phyloP scores from a whole-genome alignment of 2,888 invertebrate genomes.

The Nomada lathburiana region DNA sequence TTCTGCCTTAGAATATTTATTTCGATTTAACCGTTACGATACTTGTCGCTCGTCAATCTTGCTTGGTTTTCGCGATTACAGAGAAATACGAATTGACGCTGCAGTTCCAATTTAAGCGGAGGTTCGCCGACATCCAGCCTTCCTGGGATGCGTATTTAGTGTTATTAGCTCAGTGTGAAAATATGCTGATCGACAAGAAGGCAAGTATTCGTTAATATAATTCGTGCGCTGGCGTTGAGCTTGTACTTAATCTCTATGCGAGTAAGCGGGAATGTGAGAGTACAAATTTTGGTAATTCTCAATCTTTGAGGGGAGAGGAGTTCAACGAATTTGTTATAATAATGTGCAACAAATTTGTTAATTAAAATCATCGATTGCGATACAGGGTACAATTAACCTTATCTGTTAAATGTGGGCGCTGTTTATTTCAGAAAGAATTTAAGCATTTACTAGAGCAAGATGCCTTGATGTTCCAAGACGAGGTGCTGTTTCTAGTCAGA shows the following conservation, averaged over 20 bases:
- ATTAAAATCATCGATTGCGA: background rate
- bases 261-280: too few relatives aligned
- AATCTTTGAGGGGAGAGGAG: too few relatives aligned
- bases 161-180: constrained; percentile 89
- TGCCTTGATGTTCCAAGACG: constrained; percentile 90
- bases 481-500: constrained; percentile 88
- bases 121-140: constrained; percentile 87
- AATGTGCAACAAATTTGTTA: too few relatives aligned
- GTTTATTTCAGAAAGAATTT: constrained; percentile 86
- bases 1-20: background rate
- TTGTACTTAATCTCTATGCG: too few relatives aligned
- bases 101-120: constrained; percentile 86
- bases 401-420: background rate
- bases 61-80: constrained; percentile 49
- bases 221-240: too few relatives aligned
- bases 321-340: too few relatives aligned
- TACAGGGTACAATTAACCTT: background rate
- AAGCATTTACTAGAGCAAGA: constrained; percentile 89
- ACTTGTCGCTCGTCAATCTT: background rate
- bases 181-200: constrained; percentile 90
- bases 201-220: constrained; percentile 77
- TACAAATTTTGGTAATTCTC: too few relatives aligned
- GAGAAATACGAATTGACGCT: constrained; percentile 91
- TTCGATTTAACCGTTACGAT: background rate
- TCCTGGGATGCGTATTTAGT: constrained; percentile 91